phyloP scores from a whole-genome alignment of 2,113 vertebrate species.

The Sigmodon hispidus region DNA sequence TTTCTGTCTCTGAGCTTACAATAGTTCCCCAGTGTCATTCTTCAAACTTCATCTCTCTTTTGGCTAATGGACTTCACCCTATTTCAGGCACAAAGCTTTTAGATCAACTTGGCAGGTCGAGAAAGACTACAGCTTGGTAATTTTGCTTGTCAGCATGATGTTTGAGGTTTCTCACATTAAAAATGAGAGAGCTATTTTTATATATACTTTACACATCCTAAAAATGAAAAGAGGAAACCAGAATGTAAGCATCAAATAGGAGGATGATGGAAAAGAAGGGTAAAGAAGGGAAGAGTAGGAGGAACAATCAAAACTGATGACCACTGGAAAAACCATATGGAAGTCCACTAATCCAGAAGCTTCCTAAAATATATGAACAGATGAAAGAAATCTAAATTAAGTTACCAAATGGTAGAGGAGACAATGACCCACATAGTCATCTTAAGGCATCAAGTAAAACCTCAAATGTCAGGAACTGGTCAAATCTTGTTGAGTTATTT shows the following conservation, averaged over 20 bases:
- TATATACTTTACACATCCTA: neutral
- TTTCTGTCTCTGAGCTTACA: neutral
- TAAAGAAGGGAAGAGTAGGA: no score
- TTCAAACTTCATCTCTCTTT: neutral
- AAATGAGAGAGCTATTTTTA: conserved; percentile 24
- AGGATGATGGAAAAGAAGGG: neutral
- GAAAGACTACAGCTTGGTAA: conserved; percentile 19
- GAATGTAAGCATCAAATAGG: no score
- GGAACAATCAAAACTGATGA: neutral
- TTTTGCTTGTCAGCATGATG: neutral
- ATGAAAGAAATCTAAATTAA: neutral
- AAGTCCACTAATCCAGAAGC: no score
- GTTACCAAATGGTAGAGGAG: no score
- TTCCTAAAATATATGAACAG: neutral
- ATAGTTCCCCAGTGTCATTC: neutral
- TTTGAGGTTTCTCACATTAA: conserved; percentile 23
- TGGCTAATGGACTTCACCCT: neutral
- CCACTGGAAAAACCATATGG: neutral
- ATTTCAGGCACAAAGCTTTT: neutral
- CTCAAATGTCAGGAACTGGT: neutral
- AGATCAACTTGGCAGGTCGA: neutral
- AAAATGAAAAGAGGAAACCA: neutral
- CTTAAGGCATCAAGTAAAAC: neutral
- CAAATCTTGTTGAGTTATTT: neutral
- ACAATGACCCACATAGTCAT: neutral